These are phyloP conservation scores for Papilio xuthus DNA, from an alignment of 1,140 invertebrate species.

Conservation along the genomic window DNA sequence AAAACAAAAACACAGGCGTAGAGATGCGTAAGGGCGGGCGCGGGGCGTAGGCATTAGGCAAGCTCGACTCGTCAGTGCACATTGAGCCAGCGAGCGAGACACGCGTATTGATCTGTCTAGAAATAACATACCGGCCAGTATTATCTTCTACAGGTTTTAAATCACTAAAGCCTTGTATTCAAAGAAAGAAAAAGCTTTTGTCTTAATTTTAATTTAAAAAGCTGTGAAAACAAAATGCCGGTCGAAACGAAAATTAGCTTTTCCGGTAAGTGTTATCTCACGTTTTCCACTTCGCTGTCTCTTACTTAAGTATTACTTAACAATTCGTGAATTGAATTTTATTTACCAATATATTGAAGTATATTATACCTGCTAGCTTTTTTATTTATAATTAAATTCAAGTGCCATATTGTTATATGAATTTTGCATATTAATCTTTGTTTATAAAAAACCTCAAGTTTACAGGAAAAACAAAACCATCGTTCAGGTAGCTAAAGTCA, in stretches of 20 bases:
- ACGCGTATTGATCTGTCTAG: slow-evolving; percentile 53
- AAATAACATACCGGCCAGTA: slow-evolving; percentile 13
- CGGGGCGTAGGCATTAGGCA: slow-evolving; percentile 53
- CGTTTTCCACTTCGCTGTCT: slow-evolving; percentile 33
- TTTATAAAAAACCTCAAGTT: not conserved
- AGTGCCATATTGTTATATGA: not conserved
- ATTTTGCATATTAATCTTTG: not conserved
- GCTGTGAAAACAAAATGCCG: slow-evolving; percentile 55
- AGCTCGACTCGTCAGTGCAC: slow-evolving; percentile 62
- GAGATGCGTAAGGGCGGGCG: slow-evolving; percentile 55
- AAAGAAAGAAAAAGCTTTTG: not conserved
- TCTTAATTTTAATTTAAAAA: not conserved
- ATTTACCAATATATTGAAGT: not conserved
- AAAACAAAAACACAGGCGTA: slow-evolving; percentile 62
- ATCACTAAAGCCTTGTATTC: not conserved
- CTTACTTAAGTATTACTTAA: slow-evolving; percentile 16
- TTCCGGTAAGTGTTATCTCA: slow-evolving; percentile 67
- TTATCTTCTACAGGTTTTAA: not conserved
- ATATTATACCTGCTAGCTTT: not conserved
- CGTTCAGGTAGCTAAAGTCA: not conserved
- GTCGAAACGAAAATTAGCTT: slow-evolving; percentile 78
- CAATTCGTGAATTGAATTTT: not conserved
- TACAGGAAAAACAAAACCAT: not conserved
- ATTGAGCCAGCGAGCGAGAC: slow-evolving; percentile 57
- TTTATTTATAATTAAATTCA: not conserved